A percentile compares a stretch with the other conserved stretches of the same genome.
Evolutionary conservation across 2,113 vertebrate genomes (phyloP).

Genomic region (Chaenogobius annularis): DNA sequence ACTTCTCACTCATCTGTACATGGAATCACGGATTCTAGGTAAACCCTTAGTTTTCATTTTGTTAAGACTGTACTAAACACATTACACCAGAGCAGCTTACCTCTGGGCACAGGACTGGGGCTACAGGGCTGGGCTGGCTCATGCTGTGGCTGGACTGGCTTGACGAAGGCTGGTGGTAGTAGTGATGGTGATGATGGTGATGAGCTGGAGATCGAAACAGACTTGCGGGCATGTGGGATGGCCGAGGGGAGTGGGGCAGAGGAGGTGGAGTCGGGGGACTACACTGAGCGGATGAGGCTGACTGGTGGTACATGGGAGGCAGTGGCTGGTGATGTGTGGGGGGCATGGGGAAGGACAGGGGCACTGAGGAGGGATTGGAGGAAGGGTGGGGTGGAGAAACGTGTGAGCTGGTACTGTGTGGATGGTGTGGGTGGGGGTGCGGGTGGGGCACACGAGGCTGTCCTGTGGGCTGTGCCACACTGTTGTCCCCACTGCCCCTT

Average conservation of each 20-base stretch:
- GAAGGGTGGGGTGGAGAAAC: constrained; percentile 59
- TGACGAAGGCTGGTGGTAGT: constrained; percentile 74
- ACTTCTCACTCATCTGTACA: background rate
- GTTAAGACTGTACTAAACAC: background rate
- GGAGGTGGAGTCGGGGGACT: constrained; percentile 78
- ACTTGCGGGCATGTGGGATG: constrained; percentile 79
- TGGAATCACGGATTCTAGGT: background rate
- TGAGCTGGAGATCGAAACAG: constrained; percentile 83
- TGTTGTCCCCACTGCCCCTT: constrained; percentile 67
- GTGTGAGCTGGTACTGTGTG: constrained; percentile 60
- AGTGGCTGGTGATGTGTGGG: constrained; percentile 62
- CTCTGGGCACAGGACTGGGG: constrained; percentile 85
- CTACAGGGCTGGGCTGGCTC: constrained; percentile 72
- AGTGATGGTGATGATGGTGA: constrained; percentile 62
- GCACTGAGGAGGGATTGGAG: constrained; percentile 45
- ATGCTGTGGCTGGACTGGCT: constrained; percentile 62
- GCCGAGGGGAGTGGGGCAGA: constrained; percentile 66
- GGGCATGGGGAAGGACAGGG: constrained; percentile 61
- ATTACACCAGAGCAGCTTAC: constrained; percentile 66
- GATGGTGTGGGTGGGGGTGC: constrained; percentile 57
- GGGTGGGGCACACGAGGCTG: constrained; percentile 63
- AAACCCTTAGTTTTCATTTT: background rate
- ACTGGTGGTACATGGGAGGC: constrained; percentile 68
- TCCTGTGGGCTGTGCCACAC: constrained; percentile 80
- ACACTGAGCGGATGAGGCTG: constrained; percentile 73